Conservation (phyloP, 2,113 vertebrate species). For the Halcyon malimbica region DNA sequence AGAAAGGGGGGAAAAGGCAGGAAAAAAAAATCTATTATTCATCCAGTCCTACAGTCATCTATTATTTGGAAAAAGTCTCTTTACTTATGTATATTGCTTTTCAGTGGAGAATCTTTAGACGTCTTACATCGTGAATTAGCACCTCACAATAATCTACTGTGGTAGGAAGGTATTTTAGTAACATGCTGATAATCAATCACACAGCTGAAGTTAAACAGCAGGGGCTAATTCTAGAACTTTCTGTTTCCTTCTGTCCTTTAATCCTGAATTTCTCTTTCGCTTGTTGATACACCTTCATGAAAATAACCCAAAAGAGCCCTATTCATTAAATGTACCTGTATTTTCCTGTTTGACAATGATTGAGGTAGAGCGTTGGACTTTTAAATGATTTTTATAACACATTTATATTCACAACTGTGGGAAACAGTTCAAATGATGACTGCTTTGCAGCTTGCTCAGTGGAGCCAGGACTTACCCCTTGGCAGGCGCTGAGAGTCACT, state of each 20-base stretch:
- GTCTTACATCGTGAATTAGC: background rate
- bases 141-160: background rate
- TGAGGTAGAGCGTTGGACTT: background rate
- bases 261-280: background rate
- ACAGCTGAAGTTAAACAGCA: background rate
- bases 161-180: background rate
- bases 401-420: background rate
- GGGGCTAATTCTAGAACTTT: background rate
- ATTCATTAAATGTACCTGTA: background rate
- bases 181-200: background rate
- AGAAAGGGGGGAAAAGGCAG: fast-evolving
- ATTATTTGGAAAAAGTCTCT: background rate
- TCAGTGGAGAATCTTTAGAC: background rate
- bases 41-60: background rate
- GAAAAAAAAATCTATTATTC: background rate
- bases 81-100: background rate
- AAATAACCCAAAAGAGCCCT: background rate
- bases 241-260: background rate
- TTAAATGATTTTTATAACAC: background rate
- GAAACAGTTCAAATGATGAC: background rate
- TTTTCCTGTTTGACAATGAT: background rate
- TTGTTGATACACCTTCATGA: background rate
- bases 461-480: background rate
- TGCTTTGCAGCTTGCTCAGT: background rate
- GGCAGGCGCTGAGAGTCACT: background rate